phyloP scores from a whole-genome alignment of 2,797 vertebrate species.

The Lagodon rhomboides region DNA sequence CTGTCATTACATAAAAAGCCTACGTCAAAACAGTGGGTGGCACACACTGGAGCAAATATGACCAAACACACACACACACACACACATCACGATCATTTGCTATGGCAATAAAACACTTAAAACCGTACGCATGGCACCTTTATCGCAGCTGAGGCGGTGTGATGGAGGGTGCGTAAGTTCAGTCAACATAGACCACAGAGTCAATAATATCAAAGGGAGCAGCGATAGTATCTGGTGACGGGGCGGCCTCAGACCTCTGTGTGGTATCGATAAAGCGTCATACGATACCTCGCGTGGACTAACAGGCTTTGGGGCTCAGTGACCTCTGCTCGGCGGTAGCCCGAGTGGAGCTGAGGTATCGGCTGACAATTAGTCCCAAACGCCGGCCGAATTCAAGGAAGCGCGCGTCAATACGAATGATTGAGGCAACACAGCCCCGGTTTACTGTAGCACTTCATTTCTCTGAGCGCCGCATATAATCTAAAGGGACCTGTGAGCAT shows the following conservation, averaged over 20 bases:
- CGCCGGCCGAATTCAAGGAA: conserved; percentile 75
- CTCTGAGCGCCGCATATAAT: conserved; percentile 56
- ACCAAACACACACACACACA: too few relatives aligned
- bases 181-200: conserved; percentile 68
- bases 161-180: conserved; percentile 49
- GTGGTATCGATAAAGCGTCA: conserved; percentile 77
- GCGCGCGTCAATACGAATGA: conserved; percentile 74
- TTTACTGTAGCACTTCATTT: conserved; percentile 76
- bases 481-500: conserved; percentile 53
- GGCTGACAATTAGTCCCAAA: conserved; percentile 79
- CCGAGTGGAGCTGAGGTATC: conserved; percentile 58
- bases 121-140: not conserved
- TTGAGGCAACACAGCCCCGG: conserved; percentile 62
- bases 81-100: not conserved
- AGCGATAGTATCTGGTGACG: conserved; percentile 69
- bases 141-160: conserved; percentile 1
- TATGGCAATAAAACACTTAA: not conserved
- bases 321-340: conserved; percentile 68
- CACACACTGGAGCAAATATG: too few relatives aligned
- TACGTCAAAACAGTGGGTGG: not conserved
- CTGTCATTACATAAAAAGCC: not conserved
- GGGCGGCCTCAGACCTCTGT: conserved; percentile 66
- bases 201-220: conserved; percentile 77
- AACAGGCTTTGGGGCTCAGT: conserved; percentile 61
- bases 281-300: conserved; percentile 68